Evolutionary conservation across 2,888 invertebrate genomes (phyloP).

Genomic region (Troides oblongomaculatus): DNA sequence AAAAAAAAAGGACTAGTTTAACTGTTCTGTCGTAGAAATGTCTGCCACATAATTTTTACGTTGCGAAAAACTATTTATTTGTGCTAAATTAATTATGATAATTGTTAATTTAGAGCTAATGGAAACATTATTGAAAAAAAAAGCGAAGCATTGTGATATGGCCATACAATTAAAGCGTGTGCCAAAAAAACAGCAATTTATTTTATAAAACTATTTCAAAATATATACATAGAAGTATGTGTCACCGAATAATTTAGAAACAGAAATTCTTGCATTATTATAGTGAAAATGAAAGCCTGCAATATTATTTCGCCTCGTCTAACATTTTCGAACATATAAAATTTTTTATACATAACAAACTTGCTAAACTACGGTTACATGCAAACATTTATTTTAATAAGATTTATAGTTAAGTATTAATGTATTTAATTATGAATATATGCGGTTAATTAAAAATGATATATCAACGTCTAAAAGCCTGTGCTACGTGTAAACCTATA

Average conservation of each 20-base stretch:
- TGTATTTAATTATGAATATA: too few relatives aligned
- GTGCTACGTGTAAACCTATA: not conserved
- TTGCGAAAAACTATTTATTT: not conserved
- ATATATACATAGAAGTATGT: not conserved
- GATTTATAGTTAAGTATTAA: not conserved
- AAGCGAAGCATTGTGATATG: constrained; percentile 18
- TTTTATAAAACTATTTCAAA: not conserved
- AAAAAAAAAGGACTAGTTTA: not conserved
- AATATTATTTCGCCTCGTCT: not conserved
- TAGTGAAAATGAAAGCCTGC: not conserved
- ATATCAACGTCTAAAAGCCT: not conserved
- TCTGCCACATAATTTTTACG: constrained; percentile 16
- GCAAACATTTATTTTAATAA: not conserved
- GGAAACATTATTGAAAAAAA: not conserved
- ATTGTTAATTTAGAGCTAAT: not conserved
- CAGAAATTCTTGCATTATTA: not conserved
- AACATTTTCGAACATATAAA: not conserved
- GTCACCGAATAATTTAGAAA: not conserved
- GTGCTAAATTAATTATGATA: not conserved
- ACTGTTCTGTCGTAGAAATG: not conserved
- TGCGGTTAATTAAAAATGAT: too few relatives aligned
- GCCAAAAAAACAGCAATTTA: not conserved
- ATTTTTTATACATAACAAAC: not conserved
- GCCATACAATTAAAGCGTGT: constrained; percentile 6
- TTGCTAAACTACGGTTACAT: not conserved